Base-by-base conservation (phyloP, 2,888 invertebrate species). In the Andrena fulva region DNA sequence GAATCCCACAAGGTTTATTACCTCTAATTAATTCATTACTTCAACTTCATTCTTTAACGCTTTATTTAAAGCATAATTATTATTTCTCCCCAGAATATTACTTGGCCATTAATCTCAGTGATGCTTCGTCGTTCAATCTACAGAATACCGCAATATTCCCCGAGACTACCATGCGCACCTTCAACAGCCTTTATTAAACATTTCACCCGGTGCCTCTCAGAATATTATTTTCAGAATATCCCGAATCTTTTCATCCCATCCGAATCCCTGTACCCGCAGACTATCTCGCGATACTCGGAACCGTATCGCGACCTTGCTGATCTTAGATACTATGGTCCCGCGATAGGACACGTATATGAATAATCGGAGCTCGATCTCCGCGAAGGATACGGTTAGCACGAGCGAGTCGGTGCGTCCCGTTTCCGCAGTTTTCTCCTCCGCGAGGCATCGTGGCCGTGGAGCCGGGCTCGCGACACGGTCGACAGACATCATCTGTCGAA, bases 291-390 rank as follows among this genome's bases (percentile, higher is more conserved):
- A 80, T 85, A 85, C 84, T 78, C 72, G 81, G 83, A 85, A 86
- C 85, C 82, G 78, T 84, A 72, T 73, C 80, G 74, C 89, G 90
- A 89, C 91, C 91, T 91, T 88, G 90, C 89, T 87, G 91, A 91
- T 91, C 87, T 89, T 88, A 88, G 91, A 89, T 90, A 90, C 74
- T 73, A 69, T 64, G 68, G 48, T 56, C 42, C 70, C 63, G 85
- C 86, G 88, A 90, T 90, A 89, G 86, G 87, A 88, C 88, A 90
- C 90, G 90, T 86, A 86, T 71, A 67, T 76, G 85, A 86, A 77
- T 85, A 85, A 89, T 86, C 89, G 70, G 63, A 56, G 66, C 78
- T 69, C 84, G 84, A 89, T 89, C 82, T 86, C 80, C 74, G 75
- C 64, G 67, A 42, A 64, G 59, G 48, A 50, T 54, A 71, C 67